These are phyloP conservation scores for Myioborus miniatus DNA, from an alignment of 2,797 vertebrate species.

Conservation along the genomic window DNA sequence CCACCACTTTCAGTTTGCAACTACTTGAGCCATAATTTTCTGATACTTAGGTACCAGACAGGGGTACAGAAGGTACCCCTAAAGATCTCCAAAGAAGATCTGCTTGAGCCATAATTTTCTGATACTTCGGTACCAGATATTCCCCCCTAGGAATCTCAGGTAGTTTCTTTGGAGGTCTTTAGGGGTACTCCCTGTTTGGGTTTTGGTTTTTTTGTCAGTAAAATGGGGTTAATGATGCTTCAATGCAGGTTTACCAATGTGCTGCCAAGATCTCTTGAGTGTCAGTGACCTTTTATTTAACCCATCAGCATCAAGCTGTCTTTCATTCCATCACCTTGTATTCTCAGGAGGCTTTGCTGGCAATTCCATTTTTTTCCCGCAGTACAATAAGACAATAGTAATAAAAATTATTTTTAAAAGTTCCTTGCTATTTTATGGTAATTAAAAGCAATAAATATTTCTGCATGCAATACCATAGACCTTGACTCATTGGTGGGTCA, in stretches of 20 bases:
- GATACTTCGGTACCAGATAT: not conserved
- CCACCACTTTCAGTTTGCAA: not conserved
- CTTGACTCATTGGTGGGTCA: conserved; percentile 74
- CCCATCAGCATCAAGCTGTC: conserved; percentile 40
- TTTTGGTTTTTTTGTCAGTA: not conserved
- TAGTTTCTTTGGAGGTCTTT: not conserved
- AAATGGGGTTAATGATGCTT: conserved; percentile 30
- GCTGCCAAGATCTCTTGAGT: conserved; percentile 15
- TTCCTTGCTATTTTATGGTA: conserved; percentile 77
- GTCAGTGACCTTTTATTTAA: conserved; percentile 59
- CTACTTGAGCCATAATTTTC: not conserved
- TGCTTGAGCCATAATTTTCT: not conserved
- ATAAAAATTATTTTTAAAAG: conserved; percentile 71
- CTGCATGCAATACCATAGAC: conserved; percentile 62
- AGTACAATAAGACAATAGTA: conserved; percentile 28
- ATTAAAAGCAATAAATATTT: conserved; percentile 82
- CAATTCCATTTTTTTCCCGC: conserved; percentile 13
- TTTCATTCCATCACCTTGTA: conserved; percentile 53
- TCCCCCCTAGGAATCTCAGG: not conserved
- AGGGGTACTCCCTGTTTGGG: not conserved
- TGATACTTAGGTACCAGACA: not conserved
- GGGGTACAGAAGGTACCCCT: too few species aligned
- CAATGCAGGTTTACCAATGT: not conserved
- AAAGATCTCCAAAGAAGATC: too few species aligned
- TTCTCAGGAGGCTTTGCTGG: conserved; percentile 36